Evolutionary conservation across 2,888 invertebrate species (phyloP).

Genomic region (Odontocerum albicorne): DNA sequence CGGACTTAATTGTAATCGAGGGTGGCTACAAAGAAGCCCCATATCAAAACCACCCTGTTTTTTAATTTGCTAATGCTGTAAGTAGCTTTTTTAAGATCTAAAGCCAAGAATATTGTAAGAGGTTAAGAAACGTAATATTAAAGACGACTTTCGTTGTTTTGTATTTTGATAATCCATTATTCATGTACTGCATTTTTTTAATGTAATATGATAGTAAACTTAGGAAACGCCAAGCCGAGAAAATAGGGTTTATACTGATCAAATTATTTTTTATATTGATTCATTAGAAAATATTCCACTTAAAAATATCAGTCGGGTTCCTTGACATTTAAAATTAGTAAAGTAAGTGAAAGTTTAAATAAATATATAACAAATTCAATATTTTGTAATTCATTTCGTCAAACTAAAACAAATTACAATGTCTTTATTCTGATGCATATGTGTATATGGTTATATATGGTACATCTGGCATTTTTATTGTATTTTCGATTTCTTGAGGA

Average conservation of each 20-base stretch:
- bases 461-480: too few species aligned
- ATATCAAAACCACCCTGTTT: conserved; percentile 11
- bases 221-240: too few species aligned
- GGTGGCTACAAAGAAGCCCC: conserved; percentile 2
- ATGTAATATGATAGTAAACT: too few species aligned
- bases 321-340: neutral
- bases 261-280: neutral
- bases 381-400: neutral
- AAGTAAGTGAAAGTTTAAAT: neutral
- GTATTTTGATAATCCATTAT: too few species aligned
- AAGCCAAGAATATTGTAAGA: conserved; percentile 23
- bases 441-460: too few species aligned
- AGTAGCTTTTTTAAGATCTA: conserved; percentile 34
- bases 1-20: conserved; percentile 2
- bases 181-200: too few species aligned
- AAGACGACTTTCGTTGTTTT: too few species aligned
- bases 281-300: too few species aligned
- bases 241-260: neutral
- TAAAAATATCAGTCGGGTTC: neutral
- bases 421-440: too few species aligned
- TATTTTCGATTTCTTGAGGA: too few species aligned
- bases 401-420: neutral
- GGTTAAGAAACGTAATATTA: conserved; percentile 14
- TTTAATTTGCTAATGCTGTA: conserved; percentile 31
- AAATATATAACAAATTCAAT: neutral